Evolutionary conservation across 2,888 invertebrate genomes (phyloP).

Genomic region (Myopa testacea): DNA sequence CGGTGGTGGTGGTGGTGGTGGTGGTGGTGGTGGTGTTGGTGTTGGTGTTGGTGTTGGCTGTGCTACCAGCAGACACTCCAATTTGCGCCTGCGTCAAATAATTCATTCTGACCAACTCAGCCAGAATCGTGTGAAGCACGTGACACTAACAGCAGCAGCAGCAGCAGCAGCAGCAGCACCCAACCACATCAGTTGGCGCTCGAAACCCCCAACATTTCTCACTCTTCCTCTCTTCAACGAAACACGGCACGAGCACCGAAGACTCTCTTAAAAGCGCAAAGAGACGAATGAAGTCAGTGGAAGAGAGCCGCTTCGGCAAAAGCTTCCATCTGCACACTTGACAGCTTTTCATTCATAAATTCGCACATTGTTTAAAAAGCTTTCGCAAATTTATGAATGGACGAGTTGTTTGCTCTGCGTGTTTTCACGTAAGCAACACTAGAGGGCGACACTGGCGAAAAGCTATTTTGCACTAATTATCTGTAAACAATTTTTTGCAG

Average conservation of each 20-base stretch:
- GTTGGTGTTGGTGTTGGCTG: not conserved
- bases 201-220: too few relatives aligned
- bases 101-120: slow-evolving; percentile 19
- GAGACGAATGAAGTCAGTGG: not conserved
- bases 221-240: not conserved
- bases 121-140: slow-evolving; percentile 21
- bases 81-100: slow-evolving; percentile 28
- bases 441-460: slow-evolving; percentile 21
- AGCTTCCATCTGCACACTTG: not conserved
- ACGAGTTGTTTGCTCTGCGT: slow-evolving; percentile 4
- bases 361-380: not conserved
- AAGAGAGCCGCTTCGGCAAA: not conserved
- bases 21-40: slow-evolving; percentile 28
- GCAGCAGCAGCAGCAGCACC: not conserved
- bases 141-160: slow-evolving; percentile 24
- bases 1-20: slow-evolving; percentile 25
- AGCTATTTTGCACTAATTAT: slow-evolving; percentile 14
- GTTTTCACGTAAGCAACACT: slow-evolving; percentile 9
- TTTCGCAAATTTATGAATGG: slow-evolving; percentile 30
- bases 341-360: slow-evolving; percentile 33
- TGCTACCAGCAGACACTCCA: not conserved
- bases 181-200: too few relatives aligned
- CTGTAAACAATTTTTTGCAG: slow-evolving; percentile 2
- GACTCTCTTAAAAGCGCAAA: not conserved
- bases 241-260: not conserved